Conservation (phyloP, 2,113 vertebrate genomes). For the Scortum barcoo region DNA sequence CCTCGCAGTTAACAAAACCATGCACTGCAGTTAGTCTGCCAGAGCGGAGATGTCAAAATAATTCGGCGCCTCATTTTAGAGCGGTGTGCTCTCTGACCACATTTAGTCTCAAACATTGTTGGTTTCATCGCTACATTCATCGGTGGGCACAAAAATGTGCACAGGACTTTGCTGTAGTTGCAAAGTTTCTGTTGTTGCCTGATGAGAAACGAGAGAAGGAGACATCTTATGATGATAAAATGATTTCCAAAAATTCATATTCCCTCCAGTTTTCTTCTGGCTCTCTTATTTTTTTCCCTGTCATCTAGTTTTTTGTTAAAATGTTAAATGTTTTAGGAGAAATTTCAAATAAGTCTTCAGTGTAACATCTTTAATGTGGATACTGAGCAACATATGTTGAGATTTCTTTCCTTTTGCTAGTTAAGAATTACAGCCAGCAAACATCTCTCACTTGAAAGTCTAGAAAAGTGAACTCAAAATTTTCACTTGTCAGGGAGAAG, state of each 20-base stretch:
- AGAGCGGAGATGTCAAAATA: conserved; percentile 51
- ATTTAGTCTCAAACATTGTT: conserved; percentile 24
- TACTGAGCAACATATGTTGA: not conserved
- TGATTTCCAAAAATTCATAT: not conserved
- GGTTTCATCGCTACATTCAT: not conserved
- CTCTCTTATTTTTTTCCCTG: not conserved
- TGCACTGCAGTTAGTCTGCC: conserved; percentile 48
- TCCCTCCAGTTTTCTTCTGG: not conserved
- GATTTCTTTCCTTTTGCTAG: not conserved
- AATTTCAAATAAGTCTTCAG: not conserved
- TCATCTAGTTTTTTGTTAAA: not conserved
- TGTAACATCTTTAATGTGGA: not conserved
- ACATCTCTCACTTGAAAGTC: not conserved
- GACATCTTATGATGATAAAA: not conserved
- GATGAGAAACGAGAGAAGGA: not conserved
- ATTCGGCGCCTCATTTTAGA: conserved; percentile 48
- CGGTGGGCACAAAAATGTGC: conserved; percentile 12
- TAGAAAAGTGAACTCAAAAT: not conserved
- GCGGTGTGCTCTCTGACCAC: conserved; percentile 31
- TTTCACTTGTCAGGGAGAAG: not conserved
- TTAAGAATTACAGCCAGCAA: not conserved
- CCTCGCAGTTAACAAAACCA: conserved; percentile 39
- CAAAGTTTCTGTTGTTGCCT: conserved; percentile 10
- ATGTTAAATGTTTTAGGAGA: too few relatives aligned
- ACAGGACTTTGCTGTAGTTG: not conserved